A percentile compares a stretch with the other conserved stretches of the same genome.
Evolutionary conservation across 2,888 invertebrate species (phyloP).

Genomic region (Melanchra persicariae): DNA sequence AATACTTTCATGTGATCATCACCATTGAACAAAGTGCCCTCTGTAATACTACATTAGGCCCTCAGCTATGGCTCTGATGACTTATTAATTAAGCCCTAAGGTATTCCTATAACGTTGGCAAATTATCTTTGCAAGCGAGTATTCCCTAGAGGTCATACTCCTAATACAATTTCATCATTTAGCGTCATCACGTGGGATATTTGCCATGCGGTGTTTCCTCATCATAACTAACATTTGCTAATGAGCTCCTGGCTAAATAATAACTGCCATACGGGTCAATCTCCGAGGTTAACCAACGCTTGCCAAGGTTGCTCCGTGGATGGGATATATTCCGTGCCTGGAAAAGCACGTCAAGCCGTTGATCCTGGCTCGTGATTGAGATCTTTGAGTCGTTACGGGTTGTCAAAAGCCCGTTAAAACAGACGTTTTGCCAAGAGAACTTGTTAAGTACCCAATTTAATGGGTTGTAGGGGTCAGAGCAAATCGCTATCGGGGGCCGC

Average conservation of each 20-base stretch:
- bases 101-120: not conserved
- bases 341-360: too few species aligned
- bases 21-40: not conserved
- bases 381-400: too few species aligned
- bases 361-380: too few species aligned
- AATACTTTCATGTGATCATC: too few species aligned
- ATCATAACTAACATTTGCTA: not conserved
- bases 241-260: too few species aligned
- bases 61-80: constrained; percentile 13
- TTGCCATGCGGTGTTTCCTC: not conserved
- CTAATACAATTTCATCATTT: constrained; percentile 4
- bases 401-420: too few species aligned
- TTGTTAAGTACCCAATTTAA: too few species aligned
- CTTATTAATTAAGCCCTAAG: not conserved
- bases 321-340: not conserved
- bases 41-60: not conserved
- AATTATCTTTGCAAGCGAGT: constrained; percentile 12
- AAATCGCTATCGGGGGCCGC: too few species aligned
- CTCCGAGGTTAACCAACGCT: not conserved
- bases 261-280: not conserved
- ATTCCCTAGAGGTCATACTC: not conserved
- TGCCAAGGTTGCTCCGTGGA: not conserved
- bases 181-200: not conserved
- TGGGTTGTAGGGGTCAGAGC: too few species aligned
- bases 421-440: too few species aligned